Base-by-base conservation (phyloP, 2,797 vertebrate species). In the Diplodus sargus region DNA sequence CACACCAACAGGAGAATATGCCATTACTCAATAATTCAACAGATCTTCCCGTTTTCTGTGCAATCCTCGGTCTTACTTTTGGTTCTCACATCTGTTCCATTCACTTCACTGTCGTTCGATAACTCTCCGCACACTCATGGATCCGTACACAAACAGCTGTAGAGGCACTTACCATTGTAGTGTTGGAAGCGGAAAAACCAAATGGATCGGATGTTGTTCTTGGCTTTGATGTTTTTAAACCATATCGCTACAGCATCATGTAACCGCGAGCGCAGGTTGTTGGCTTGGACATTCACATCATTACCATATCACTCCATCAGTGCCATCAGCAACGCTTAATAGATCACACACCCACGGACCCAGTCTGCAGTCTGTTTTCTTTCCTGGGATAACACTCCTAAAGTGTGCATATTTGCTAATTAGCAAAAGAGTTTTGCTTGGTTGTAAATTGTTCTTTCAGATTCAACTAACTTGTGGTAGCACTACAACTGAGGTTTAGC, bases 231-330 rank as follows among this genome's bases (percentile, higher is more conserved):
- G 48, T 51, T 72, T 43, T 66, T 47, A 28, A 39, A 3, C 14
- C 42, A 49, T 70, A 61, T 85, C 89, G 84, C 89, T 74, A 52
- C 16, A 75, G 25, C 48, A 88, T 88, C 79, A 28, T 68, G 34
- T 74, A 52, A 49, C 84, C 51, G 43, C 18, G 45, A 72, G 79
- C 65, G 79, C 84, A 85, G 74, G 22, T 81, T 73, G 60, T 65
- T 68, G 53, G 77, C 61, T 30, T 49, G n/a, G 49, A 67, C 59
- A 79, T 84, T 76, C 64, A 78, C 52, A 66, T 85, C 57, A 79
- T 86, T 84, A 79, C n/a, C 83, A 83, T 81, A 82, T 75, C 85
- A 43, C 47, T 68, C 15, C 59, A 88, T 91, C 79, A 57, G 52
- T 60, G 83, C 87, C 70, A 70, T 30, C 6, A 62, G 83, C 74